Base-by-base conservation (phyloP, 2,113 vertebrate genomes). In the Varanus komodoensis region DNA sequence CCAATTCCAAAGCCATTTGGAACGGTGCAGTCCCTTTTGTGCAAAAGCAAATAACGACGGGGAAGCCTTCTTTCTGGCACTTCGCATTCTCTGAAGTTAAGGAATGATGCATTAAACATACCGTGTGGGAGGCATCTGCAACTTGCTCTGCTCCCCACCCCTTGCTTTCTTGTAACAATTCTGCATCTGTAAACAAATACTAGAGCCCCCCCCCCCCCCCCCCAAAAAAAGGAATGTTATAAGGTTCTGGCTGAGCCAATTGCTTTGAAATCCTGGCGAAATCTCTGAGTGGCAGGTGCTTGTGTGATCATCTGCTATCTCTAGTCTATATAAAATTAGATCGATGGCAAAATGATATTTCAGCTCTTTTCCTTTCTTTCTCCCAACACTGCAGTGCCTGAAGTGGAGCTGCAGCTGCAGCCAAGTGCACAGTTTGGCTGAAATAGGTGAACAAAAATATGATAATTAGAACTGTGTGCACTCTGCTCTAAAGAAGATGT, bases 231-330 rank as follows among this genome's bases (percentile, higher is more conserved):
- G 38, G 38, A 44, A 44, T 44, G 38, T 44, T 44, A 44, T 64
- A 82, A 89, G 57, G 71, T 9, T 84, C 29, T 78, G 32, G 61
- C 74, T 79, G 61, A 79, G 38, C 48, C 82, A 64, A 85, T 52
- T 21, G 82, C 61, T 69, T 89, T 77, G 80, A 83, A 82, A 48
- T 74, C 69, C 8, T 6, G 6, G 25, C 82, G n/a, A 82, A 74
- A 82, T 88, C 74, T 83, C 69, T 83, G 61, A 85, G 44, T 69
- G 29, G 82, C 82, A 85, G 82, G 82, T 89, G 82, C 57, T 89
- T 68, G 25, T 25, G 75, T 25, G 75, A 54, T 85, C 64, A 54
- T 79, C 82, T 85, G 89, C 68, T 29, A 38, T 88, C 68, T 82
- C 79, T 57, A 74, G 80, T 44, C 75, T 68, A n/a, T 52, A 79